A percentile compares a stretch with the other conserved stretches of the same genome.
These are phyloP conservation scores for Caenorhabditis inopinata DNA, from an alignment of 1,140 invertebrate species.

Conservation along the genomic window DNA sequence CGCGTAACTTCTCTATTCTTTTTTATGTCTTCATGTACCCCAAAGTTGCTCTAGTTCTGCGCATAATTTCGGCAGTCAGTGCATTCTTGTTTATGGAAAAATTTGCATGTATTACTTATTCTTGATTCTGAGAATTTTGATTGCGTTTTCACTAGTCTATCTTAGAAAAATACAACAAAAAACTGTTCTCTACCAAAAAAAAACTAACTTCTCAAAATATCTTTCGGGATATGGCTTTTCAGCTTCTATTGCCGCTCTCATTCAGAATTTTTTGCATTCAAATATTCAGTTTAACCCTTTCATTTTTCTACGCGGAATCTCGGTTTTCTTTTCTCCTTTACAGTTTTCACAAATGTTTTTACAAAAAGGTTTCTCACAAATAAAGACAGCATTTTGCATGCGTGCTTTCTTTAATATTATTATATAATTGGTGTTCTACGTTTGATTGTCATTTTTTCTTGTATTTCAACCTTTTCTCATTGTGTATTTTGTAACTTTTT, in stretches of 20 bases:
- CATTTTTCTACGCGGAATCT: slow-evolving; percentile 1
- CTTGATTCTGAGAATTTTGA: not conserved
- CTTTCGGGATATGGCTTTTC: slow-evolving; percentile 20
- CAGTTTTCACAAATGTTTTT: no score
- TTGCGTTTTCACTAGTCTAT: not conserved
- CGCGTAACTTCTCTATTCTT: slow-evolving; percentile 6
- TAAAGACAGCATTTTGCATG: slow-evolving; percentile 20
- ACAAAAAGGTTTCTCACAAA: not conserved
- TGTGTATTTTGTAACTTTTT: no score
- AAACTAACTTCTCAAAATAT: slow-evolving; percentile 14
- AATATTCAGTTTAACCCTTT: no score
- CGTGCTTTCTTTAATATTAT: not conserved
- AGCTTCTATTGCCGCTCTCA: slow-evolving; percentile 26
- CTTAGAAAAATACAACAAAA: no score
- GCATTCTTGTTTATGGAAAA: not conserved
- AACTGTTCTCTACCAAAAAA: not conserved
- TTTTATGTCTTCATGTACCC: not conserved
- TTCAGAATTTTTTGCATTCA: not conserved
- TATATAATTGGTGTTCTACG: not conserved
- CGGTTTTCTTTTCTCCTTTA: slow-evolving; percentile 6
- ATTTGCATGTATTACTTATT: not conserved
- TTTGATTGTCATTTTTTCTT: not conserved
- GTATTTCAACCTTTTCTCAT: no score
- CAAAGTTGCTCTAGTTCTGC: slow-evolving; percentile 7
- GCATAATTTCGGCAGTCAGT: slow-evolving; percentile 28